Evolutionary conservation across 30 jellyfish, hydroid and myxozoan species (phyloP).

Genomic region (Aurelia aurita): DNA sequence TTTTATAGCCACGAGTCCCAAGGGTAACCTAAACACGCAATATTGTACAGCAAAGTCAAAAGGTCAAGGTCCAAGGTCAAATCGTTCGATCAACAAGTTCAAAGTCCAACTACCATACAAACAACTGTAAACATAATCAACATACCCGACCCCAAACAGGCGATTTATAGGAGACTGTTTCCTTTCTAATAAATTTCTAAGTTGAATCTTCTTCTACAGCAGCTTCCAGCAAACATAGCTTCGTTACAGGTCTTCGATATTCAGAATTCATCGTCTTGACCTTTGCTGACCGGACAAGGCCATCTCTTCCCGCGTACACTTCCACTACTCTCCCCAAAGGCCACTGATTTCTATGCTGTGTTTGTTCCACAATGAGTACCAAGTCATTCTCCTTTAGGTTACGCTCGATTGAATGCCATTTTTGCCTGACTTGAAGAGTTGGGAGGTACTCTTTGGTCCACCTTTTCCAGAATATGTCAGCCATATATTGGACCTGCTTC

Average conservation of each 20-base stretch:
- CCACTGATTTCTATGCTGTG: conserved; percentile 29
- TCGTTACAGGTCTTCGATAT: conserved; percentile 3
- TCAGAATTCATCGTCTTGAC: conserved; percentile 8
- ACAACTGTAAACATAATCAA: too few species aligned
- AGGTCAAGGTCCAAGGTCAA: too few species aligned
- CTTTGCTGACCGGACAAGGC: conserved; percentile 12
- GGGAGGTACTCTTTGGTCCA: conserved; percentile 35
- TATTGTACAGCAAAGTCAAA: too few species aligned
- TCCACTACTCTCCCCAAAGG: conserved; percentile 7
- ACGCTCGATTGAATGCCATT: background rate
- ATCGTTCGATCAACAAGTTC: too few species aligned
- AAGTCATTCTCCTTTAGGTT: background rate
- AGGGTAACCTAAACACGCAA: too few species aligned
- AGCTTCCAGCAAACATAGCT: background rate
- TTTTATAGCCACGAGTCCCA: too few species aligned
- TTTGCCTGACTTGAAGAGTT: conserved; percentile 7
- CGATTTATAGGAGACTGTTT: too few species aligned
- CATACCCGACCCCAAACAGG: too few species aligned
- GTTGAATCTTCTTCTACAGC: background rate
- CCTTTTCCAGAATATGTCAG: conserved; percentile 16
- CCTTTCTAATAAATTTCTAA: too few species aligned
- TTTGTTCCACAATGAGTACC: conserved; percentile 6
- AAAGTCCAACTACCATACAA: too few species aligned
- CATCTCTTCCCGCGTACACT: conserved; percentile 5
- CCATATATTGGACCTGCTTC: too few species aligned